Percentiles rank a stretch among this genome's conserved stretches.
phyloP scores from a whole-genome alignment of 2,113 vertebrate genomes.

The Festucalex cinctus region DNA sequence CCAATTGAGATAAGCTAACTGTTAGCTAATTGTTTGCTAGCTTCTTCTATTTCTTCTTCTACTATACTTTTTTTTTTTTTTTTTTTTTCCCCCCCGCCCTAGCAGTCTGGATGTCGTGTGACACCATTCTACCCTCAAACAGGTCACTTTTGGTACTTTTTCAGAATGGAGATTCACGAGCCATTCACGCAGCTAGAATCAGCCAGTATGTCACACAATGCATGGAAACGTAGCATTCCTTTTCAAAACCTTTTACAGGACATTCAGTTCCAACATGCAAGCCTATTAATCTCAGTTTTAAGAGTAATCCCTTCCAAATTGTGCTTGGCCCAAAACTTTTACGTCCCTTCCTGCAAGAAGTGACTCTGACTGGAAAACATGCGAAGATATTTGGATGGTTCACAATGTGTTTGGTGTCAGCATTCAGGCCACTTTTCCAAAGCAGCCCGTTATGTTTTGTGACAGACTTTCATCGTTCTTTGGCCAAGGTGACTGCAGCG shows the following conservation, averaged over 20 bases:
- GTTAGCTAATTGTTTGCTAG: too few species aligned
- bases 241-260: neutral
- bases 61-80: too few species aligned
- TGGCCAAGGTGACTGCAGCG: neutral
- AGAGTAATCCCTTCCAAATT: neutral
- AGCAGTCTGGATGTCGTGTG: too few species aligned
- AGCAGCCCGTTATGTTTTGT: neutral
- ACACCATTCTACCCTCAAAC: too few species aligned
- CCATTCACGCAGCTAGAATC: neutral
- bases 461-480: neutral
- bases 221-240: neutral
- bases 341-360: neutral
- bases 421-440: neutral
- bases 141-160: too few species aligned
- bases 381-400: neutral
- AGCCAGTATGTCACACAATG: neutral
- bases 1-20: too few species aligned
- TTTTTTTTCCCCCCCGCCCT: too few species aligned
- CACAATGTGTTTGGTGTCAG: neutral
- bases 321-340: neutral
- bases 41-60: too few species aligned
- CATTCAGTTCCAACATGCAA: neutral
- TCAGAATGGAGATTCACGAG: too few species aligned
- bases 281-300: neutral
- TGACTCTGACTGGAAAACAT: constrained; percentile 7